Evolutionary conservation across 2,113 vertebrate species (phyloP), one percentile per base, ranked within the genome.

Genomic region (Ammodytes marinus): DNA sequence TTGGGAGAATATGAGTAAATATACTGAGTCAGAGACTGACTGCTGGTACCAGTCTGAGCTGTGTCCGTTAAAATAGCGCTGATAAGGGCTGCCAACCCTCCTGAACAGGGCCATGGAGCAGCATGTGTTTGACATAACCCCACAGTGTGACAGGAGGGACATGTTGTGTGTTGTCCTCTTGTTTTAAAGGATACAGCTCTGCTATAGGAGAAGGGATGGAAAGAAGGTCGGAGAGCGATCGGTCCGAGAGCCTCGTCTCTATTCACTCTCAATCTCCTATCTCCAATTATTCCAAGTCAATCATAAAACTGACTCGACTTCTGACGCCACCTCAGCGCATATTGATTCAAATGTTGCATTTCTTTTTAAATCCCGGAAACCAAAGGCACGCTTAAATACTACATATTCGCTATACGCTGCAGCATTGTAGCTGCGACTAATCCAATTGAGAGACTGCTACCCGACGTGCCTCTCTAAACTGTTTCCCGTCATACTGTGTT

Each of bases 371-470:
- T 27, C 27, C 67, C 63, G 59, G 61, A 60, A 87, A 58, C 43
- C 71, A 69, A 15, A 84, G 35, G 53, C 43, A 42, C 55, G 54
- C 64, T 70, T 68, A 64, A 86, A 77, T 14, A 53, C 69, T 45
- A 59, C 65, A 43, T 74, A 79, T 77, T 82, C 83, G 78, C 86
- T 76, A 52, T 61, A 27, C 81, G 91, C 93, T 88, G 89, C 92
- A 90, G 91, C 92, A 82, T 86, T 83, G 85, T 77, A 74, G 52
- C 88, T 92, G 90, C 88, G 92, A 91, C 92, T 93, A 91, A 93
- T 91, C 88, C 90, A 80, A 74, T 80, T 50, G 88, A 74, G 72
- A 69, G 76, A 81, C 72, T 12, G 71, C 85, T 71, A 65, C 60
- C 75, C 53, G 13, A 75, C 80, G 76, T 57, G 86, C 74, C 79